Conservation (phyloP, 2,888 invertebrate species). For the Stratiomys singularior region DNA sequence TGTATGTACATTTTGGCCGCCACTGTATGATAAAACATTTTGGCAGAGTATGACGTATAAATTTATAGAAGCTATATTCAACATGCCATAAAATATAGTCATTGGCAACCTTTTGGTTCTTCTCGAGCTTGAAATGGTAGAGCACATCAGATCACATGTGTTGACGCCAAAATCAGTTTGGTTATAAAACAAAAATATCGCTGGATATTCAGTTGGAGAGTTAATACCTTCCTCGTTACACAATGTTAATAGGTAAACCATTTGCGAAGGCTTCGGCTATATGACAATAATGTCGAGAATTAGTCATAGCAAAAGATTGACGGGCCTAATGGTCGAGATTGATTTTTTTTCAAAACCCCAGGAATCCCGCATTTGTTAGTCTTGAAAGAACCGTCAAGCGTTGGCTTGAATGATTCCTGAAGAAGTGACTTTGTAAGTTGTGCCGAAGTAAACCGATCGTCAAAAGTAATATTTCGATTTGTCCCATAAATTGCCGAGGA, state of each 20-base stretch:
- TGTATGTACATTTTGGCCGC: too few relatives aligned
- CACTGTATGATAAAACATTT: too few relatives aligned
- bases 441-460: slow-evolving; percentile 39
- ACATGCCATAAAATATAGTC: slow-evolving; percentile 36
- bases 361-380: slow-evolving; percentile 46
- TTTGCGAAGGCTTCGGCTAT: slow-evolving; percentile 48
- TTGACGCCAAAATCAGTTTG: too few relatives aligned
- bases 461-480: slow-evolving; percentile 44
- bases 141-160: slow-evolving; percentile 53
- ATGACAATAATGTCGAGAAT: slow-evolving; percentile 41
- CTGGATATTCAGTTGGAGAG: slow-evolving; percentile 45
- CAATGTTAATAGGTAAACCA: slow-evolving; percentile 49
- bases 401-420: slow-evolving; percentile 10
- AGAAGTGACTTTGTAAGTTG: slow-evolving; percentile 47
- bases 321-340: slow-evolving; percentile 6
- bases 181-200: slow-evolving; percentile 46
- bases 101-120: slow-evolving; percentile 55
- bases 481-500: slow-evolving; percentile 54
- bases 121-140: slow-evolving; percentile 50
- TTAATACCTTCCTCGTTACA: slow-evolving; percentile 49
- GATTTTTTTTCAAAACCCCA: slow-evolving; percentile 45
- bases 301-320: neutral
- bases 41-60: too few relatives aligned
- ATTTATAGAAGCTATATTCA: too few relatives aligned
- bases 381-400: too few relatives aligned